These are phyloP conservation scores for Corythoichthys intestinalis DNA, from an alignment of 2,113 vertebrate genomes.

Conservation along the genomic window DNA sequence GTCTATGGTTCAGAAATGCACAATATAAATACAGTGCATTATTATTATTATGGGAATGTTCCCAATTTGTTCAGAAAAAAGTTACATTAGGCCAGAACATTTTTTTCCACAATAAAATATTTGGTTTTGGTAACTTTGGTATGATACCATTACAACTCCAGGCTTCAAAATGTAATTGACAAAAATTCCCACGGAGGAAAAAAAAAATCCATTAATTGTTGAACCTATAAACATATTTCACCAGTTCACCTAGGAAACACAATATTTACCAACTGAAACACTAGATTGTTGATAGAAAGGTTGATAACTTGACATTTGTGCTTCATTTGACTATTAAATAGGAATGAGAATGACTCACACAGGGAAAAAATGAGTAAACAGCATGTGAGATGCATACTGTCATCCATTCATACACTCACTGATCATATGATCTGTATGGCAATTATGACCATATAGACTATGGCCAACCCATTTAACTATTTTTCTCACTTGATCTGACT, in stretches of 20 bases:
- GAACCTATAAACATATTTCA: not conserved
- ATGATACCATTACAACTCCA: no score
- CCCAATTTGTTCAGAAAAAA: no score
- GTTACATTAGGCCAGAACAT: no score
- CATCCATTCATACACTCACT: not conserved
- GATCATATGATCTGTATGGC: not conserved
- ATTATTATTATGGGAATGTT: no score
- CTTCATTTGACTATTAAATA: not conserved
- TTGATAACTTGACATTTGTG: not conserved
- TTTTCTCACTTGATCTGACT: no score
- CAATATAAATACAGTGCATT: no score
- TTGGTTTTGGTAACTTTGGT: no score
- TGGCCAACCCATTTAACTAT: no score
- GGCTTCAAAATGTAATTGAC: not conserved
- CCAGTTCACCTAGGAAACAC: not conserved
- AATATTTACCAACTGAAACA: not conserved
- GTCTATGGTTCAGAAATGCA: no score
- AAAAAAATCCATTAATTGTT: not conserved
- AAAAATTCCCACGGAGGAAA: not conserved
- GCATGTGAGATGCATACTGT: not conserved
- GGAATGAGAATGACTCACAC: not conserved
- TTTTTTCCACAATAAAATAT: no score
- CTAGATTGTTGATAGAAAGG: not conserved
- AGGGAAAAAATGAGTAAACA: not conserved
- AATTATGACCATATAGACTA: not conserved